These are phyloP conservation scores for Siderastrea siderea DNA, from an alignment of 92 coral and sea anemone species.

Conservation along the genomic window DNA sequence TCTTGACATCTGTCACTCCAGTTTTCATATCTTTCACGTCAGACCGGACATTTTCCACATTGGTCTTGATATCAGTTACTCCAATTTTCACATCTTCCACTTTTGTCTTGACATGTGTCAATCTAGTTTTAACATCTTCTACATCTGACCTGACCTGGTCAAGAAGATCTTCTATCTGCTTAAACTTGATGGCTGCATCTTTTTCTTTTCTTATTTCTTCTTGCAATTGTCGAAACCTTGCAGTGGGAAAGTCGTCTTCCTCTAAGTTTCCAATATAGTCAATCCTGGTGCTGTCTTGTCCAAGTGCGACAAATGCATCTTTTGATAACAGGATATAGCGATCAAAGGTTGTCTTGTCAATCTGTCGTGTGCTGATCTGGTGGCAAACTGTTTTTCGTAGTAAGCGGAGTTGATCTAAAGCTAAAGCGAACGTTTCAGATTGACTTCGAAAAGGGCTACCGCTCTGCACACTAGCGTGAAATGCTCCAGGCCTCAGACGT, in stretches of 20 bases:
- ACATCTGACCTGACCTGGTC: neutral
- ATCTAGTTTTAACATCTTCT: neutral
- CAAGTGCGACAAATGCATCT: conserved; percentile 46
- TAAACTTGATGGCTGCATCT: conserved; percentile 6
- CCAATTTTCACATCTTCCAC: neutral
- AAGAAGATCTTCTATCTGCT: neutral
- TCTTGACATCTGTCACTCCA: too few relatives aligned
- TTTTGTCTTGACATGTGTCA: neutral
- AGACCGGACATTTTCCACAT: too few relatives aligned
- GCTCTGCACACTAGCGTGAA: conserved; percentile 30
- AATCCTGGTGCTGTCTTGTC: neutral
- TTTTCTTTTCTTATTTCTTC: conserved; percentile 22
- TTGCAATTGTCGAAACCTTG: conserved; percentile 10
- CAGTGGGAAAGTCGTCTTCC: conserved; percentile 53
- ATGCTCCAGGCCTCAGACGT: conserved; percentile 36
- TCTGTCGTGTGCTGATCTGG: conserved; percentile 23
- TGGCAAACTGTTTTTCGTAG: conserved; percentile 47
- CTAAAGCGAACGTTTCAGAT: conserved; percentile 46
- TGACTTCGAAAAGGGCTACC: conserved; percentile 20
- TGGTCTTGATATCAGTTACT: too few relatives aligned
- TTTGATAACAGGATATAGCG: neutral
- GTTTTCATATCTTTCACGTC: too few relatives aligned
- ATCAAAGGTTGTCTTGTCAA: conserved; percentile 40
- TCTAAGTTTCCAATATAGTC: conserved; percentile 25
- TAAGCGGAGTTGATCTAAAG: conserved; percentile 62